phyloP scores from a whole-genome alignment of 2,113 vertebrate genomes.

The Brienomyrus brachyistius region DNA sequence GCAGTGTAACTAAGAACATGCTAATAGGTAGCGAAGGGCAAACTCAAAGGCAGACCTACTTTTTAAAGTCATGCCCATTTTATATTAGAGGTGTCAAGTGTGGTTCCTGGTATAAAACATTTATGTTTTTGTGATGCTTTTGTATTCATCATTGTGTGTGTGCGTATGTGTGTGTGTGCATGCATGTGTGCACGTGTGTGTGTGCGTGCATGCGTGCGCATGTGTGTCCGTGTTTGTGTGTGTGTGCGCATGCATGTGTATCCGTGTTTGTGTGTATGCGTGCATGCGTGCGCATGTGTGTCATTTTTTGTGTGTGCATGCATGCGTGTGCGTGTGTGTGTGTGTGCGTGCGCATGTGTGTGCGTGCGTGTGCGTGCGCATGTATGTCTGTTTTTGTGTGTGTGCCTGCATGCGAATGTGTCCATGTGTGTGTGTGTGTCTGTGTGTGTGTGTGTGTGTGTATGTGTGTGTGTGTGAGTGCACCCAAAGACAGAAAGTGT shows the following conservation, averaged over 20 bases:
- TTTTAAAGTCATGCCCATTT: background rate
- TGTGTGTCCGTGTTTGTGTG: background rate
- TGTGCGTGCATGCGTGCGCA: background rate
- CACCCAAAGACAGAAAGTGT: slow-evolving; percentile 77
- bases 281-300: too few species aligned
- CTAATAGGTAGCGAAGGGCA: background rate
- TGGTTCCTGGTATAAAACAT: background rate
- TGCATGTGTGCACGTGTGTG: background rate
- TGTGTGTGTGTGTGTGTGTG: background rate
- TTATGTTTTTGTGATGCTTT: background rate
- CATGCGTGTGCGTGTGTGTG: background rate
- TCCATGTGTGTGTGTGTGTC: background rate
- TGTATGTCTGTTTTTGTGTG: background rate
- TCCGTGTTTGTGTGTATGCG: too few species aligned
- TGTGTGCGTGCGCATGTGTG: background rate
- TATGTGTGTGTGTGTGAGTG: background rate
- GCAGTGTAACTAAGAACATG: background rate
- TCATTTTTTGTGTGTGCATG: background rate
- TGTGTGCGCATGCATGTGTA: background rate
- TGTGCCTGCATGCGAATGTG: too few species aligned
- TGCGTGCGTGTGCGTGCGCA: background rate
- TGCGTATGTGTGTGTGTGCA: background rate
- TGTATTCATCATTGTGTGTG: background rate
- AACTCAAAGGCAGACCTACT: background rate
- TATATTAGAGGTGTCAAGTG: background rate